Base-by-base conservation (phyloP, 2,113 vertebrate species). In the Microcebus ravelobensis region DNA sequence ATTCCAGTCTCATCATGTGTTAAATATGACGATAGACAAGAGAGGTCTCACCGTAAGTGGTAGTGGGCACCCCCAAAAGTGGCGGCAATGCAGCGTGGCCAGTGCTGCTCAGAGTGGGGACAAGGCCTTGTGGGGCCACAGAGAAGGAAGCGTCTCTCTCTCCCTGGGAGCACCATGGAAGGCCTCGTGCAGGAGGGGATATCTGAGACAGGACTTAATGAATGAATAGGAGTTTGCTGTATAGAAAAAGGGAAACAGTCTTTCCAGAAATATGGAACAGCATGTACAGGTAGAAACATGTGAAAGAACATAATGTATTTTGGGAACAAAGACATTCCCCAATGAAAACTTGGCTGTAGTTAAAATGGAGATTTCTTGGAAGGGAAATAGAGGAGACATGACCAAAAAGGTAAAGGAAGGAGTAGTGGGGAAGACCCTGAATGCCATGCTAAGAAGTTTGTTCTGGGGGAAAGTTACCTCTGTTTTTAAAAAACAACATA, bases 41-140 rank as follows among this genome's bases (percentile, higher is more conserved):
- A 88, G 68, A 15, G 36, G 57, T 50, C 2, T 63, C 74, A 2
- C 29, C 20, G 8, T 0, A 7, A 42, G 10, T 10, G 25, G 21
- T 3, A 48, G 31, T 27, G 11, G 0, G 21, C 59, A 45, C 21
- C 9, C 17, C 45, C 18, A 80, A 13, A 42, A 7, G 18, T 1
- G 81, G 31, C 27, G 31, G 2, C 23, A 12, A n/a, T 3, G 42
- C 70, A 84, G 21, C 0, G 50, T 36, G 48, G 73, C 71, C 34
- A 1, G 5, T 29, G 29, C 48, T 6, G 39, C 4, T 3, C 1
- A 31, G 48, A 83, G 27, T 2, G 50, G 31, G 36, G 15, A 11
- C 48, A 70, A 42, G 50, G 59, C 2, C 18, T n/a, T 1, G 6
- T 6, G 76, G 34, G 31, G 52, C 7, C 50, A 45, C 74, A 55